Conservation (phyloP, 2,888 invertebrate genomes). For the Azorinus chamasolen region DNA sequence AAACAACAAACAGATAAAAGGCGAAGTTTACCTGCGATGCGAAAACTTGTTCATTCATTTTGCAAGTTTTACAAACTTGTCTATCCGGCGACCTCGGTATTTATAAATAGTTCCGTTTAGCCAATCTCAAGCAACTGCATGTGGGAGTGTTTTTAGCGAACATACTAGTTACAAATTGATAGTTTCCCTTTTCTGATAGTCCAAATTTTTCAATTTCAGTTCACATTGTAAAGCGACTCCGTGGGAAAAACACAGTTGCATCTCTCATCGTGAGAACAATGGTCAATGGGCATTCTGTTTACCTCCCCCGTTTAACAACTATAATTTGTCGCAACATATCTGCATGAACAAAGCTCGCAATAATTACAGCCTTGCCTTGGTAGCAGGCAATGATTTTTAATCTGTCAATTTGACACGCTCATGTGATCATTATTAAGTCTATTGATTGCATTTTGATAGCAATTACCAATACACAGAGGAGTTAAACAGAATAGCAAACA, state of each 20-base stretch:
- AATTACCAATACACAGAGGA: slow-evolving; percentile 27
- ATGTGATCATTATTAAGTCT: no score
- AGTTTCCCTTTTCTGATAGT: neutral
- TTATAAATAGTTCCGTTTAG: neutral
- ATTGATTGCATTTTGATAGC: no score
- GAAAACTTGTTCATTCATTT: slow-evolving; percentile 79
- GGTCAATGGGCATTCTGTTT: slow-evolving; percentile 75
- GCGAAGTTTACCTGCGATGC: slow-evolving; percentile 73
- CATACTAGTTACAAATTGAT: slow-evolving; percentile 31
- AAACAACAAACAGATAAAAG: slow-evolving; percentile 1
- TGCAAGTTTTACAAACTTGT: slow-evolving; percentile 63
- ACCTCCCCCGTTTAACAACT: slow-evolving; percentile 48
- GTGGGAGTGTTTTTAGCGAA: neutral
- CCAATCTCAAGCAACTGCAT: no score
- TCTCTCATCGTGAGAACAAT: slow-evolving; percentile 85
- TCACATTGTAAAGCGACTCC: slow-evolving; percentile 77
- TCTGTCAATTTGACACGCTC: no score
- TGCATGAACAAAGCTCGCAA: neutral
- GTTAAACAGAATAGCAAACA: slow-evolving; percentile 72
- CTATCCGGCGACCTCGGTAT: slow-evolving; percentile 9
- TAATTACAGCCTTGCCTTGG: no score
- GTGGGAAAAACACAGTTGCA: slow-evolving; percentile 85
- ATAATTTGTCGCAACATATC: neutral
- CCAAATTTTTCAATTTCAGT: slow-evolving; percentile 11
- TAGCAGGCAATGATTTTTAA: no score